Percentiles rank a stretch among this genome's conserved stretches.
Evolutionary conservation across 2,888 invertebrate genomes (phyloP).

Genomic region (Dicranocentrus wangi): DNA sequence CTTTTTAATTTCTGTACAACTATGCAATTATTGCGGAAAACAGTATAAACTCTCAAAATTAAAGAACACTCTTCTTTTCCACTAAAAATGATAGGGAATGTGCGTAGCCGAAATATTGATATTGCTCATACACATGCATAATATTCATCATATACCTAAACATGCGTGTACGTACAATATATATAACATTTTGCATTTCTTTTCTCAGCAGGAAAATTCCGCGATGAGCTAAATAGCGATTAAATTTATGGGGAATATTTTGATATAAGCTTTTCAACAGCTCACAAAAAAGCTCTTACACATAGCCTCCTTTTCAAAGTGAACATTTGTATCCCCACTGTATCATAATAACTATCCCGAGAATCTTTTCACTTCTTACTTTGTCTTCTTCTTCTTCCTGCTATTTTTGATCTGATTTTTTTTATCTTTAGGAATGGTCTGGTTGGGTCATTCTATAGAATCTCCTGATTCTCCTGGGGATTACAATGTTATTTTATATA

Average conservation of each 20-base stretch:
- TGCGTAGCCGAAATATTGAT: too few species aligned
- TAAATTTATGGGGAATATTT: slow-evolving; percentile 8
- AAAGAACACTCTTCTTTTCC: slow-evolving; percentile 19
- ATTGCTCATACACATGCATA: too few species aligned
- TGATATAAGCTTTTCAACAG: background rate
- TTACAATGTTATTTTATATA: slow-evolving; percentile 15
- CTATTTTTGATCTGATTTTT: slow-evolving; percentile 7
- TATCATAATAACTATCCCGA: background rate
- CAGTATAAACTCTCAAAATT: slow-evolving; percentile 39
- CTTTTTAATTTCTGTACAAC: background rate
- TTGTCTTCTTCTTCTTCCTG: background rate
- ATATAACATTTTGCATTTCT: too few species aligned
- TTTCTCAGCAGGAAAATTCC: too few species aligned
- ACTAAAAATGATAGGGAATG: background rate
- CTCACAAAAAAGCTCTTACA: background rate
- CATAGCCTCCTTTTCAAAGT: background rate
- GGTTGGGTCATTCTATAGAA: slow-evolving; percentile 33
- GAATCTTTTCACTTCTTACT: background rate
- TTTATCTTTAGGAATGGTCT: slow-evolving; percentile 4
- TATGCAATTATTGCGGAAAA: slow-evolving; percentile 21
- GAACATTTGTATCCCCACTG: background rate
- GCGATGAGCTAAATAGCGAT: too few species aligned
- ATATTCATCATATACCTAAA: too few species aligned
- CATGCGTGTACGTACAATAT: too few species aligned
- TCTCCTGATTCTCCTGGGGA: slow-evolving; percentile 39